Percentiles rank a stretch among this genome's conserved stretches.
Conservation (phyloP, 2,113 vertebrate species). For the Choloepus hoffmanni region DNA sequence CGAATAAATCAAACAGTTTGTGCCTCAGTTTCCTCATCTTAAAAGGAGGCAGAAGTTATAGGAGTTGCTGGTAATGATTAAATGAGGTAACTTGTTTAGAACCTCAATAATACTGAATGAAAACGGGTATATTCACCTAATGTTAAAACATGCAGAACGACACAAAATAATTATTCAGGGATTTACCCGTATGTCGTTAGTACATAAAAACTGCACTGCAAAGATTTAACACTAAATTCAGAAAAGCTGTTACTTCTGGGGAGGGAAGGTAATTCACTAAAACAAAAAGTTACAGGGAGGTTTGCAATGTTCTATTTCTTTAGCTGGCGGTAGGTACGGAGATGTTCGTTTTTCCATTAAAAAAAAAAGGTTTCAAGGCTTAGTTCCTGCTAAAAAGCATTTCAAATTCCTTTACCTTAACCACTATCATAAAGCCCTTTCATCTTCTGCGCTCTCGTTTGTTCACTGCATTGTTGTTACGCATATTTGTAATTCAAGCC, state of each 20-base stretch:
- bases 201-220: background rate
- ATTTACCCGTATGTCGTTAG: background rate
- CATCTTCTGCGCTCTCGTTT: background rate
- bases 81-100: background rate
- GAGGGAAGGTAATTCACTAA: background rate
- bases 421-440: background rate
- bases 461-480: fast-evolving
- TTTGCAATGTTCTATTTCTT: background rate
- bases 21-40: background rate
- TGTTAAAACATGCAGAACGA: background rate
- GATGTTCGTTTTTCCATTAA: background rate
- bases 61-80: background rate
- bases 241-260: background rate
- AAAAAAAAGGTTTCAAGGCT: background rate
- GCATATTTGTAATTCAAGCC: background rate
- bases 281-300: background rate
- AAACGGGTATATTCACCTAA: background rate
- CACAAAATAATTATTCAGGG: background rate
- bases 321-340: background rate
- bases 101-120: background rate
- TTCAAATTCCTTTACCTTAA: background rate
- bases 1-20: background rate
- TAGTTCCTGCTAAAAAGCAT: background rate
- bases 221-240: background rate
- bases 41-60: background rate